phyloP scores from a whole-genome alignment of 2,113 vertebrate species.

The Copsychus sechellarum region DNA sequence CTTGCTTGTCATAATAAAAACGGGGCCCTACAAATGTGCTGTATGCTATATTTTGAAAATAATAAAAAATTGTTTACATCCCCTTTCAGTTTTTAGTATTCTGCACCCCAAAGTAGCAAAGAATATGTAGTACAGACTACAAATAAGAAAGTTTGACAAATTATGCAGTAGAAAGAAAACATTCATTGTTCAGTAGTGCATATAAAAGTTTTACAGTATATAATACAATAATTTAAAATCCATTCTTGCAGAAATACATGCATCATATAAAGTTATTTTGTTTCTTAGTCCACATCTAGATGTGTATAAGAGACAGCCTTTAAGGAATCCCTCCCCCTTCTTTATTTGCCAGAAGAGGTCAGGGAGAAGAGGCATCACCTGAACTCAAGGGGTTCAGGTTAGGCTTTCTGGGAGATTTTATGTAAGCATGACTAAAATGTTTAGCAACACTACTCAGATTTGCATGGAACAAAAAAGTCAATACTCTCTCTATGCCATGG shows the following conservation, averaged over 20 bases:
- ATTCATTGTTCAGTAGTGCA: not conserved
- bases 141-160: not conserved
- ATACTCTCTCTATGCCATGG: not conserved
- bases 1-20: not conserved
- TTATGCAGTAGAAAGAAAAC: not conserved
- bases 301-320: too few relatives aligned
- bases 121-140: not conserved
- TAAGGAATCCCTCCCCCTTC: not conserved
- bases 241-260: not conserved
- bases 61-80: not conserved
- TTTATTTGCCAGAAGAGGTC: conserved; percentile 39
- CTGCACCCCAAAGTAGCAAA: not conserved
- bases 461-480: conserved; percentile 28
- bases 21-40: not conserved
- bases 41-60: not conserved
- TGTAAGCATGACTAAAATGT: conserved; percentile 66
- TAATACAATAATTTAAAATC: not conserved
- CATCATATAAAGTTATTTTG: not conserved
- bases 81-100: not conserved
- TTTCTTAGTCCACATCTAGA: not conserved
- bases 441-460: conserved; percentile 51
- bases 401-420: conserved; percentile 52
- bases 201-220: not conserved
- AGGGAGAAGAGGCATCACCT: conserved; percentile 60
- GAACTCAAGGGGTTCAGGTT: conserved; percentile 26